Evolutionary conservation across 2,888 invertebrate species (phyloP), one percentile per base, ranked within the genome.

Genomic region (Atethmia centrago): DNA sequence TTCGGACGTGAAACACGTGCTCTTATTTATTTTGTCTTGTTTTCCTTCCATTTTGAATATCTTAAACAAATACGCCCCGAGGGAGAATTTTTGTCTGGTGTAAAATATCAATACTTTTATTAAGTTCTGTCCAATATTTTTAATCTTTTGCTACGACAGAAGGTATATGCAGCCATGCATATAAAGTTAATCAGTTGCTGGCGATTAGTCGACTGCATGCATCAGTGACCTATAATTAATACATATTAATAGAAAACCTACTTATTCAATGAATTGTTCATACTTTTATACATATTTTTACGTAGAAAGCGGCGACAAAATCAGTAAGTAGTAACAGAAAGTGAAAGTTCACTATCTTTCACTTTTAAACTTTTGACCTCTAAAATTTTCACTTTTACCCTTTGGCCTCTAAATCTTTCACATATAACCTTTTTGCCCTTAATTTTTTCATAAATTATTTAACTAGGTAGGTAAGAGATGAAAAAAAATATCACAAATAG

Each of bases 1-100:
- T 81, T 78, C 56, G 71, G 83, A 83, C 77, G 71, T 72, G 79
- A 64, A 78, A 76, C 78, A 84, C 77, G 83, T 85, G 74, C 47
- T 78, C 59, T 55, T 79, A 73, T 81, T 85, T 73, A n/a, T 84
- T 59, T 49, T 56, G 7, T 56, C 55, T 65, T 61, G 58, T 70
- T 62, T 67, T 55, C 25, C 12, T 28, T 71, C 16, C 31, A 61
- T 64, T 74, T 67, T 59, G 71, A 71, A 80, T 71, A 53, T 59
- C 55, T 70, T 47, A 28, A 21, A 47, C 40, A 79, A 73, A 68
- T 49, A 53, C 31, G 25, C 19, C 25, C 14, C 7, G 25, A 45
- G 40, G 21, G 45, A 56, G 14, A 55, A 21, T 28, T 56, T 71
- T 47, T 19, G 8, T 19, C 1, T 5, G 19, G 25, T 28, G 31